Evolutionary conservation across 2,888 invertebrate genomes (phyloP), one percentile per base, ranked within the genome.

Genomic region (Cerceris rybyensis): DNA sequence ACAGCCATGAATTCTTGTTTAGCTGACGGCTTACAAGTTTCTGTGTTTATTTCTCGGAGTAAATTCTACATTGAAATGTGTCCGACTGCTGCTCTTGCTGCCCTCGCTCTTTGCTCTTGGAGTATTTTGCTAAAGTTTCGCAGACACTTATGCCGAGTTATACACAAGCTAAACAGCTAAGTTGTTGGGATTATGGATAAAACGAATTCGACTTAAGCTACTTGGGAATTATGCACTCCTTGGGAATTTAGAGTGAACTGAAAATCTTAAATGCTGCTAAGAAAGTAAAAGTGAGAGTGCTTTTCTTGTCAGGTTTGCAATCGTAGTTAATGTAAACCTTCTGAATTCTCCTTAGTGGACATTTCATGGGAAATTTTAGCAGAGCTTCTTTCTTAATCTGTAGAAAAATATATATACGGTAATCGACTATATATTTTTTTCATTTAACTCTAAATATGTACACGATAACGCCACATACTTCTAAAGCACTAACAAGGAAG

Each of bases 41-140:
- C 41, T 13, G 28, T 14, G 68, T 61, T 17, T 16, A 17, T 54
- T 64, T 76, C 55, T 16, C 16, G 8, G 16, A 54, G n/a, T 7
- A 17, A 61, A 63, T 58, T 16, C 14, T 55, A 17, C 70, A 80
- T 72, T 68, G 82, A 82, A 78, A 75, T 70, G 59, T 67, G 60
- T 28, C 43, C 66, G 13, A 5, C 49, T 55, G 39, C 49, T 55
- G 52, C 54, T 42, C 55, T 28, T 1, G 28, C 28, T 28, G 28
- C 43, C 13, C 52, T 46, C n/a, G n/a, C 11, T 46, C 8, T 11
- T 5, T 11, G 46, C 59, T 64, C 58, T 43, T 46, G 16, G 28
- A 58, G 39, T 75, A 67, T 72, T 77, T 74, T 69, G 65, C 69
- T 65, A 69, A 74, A 77, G 77, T 77, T 77, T 16, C 73, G 55